These are phyloP conservation scores for Urocitellus parryii DNA, from an alignment of 2,113 vertebrate genomes.

Conservation along the genomic window DNA sequence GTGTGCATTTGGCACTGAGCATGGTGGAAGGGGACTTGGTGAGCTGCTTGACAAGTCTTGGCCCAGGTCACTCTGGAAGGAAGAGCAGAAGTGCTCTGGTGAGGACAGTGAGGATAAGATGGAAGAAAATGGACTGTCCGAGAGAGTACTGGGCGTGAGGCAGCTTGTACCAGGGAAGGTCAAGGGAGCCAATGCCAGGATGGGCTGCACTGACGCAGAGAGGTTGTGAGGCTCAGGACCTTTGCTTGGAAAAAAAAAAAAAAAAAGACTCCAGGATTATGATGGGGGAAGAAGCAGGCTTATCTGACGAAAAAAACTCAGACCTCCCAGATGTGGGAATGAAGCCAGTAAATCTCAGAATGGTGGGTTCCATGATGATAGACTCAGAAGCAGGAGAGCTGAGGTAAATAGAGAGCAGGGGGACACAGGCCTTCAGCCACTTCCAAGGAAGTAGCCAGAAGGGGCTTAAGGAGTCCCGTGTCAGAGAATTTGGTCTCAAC, in stretches of 20 bases:
- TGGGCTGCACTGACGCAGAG: not conserved
- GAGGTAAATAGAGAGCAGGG: not conserved
- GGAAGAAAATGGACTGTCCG: not conserved
- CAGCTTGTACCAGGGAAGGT: not conserved
- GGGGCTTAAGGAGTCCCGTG: fast-evolving
- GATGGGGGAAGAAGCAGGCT: not conserved
- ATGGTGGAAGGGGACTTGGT: not conserved
- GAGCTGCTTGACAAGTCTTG: not conserved
- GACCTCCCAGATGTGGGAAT: not conserved
- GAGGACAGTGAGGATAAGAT: not conserved
- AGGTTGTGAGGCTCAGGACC: not conserved
- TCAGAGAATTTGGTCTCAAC: not conserved
- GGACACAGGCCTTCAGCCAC: not conserved
- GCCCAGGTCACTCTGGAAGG: not conserved
- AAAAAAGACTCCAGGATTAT: not conserved
- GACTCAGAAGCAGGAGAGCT: no score
- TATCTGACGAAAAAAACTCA: not conserved
- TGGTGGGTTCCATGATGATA: not conserved
- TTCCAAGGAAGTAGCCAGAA: not conserved
- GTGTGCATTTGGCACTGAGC: not conserved
- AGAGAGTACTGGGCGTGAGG: not conserved
- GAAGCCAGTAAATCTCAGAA: not conserved
- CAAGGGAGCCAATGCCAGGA: not conserved
- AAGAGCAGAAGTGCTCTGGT: not conserved
- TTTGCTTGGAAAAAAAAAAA: not conserved